Percentiles rank a stretch among this genome's conserved stretches.
phyloP scores from a whole-genome alignment of 2,888 invertebrate species.

The Scaptodrosophila latifasciaeformis region DNA sequence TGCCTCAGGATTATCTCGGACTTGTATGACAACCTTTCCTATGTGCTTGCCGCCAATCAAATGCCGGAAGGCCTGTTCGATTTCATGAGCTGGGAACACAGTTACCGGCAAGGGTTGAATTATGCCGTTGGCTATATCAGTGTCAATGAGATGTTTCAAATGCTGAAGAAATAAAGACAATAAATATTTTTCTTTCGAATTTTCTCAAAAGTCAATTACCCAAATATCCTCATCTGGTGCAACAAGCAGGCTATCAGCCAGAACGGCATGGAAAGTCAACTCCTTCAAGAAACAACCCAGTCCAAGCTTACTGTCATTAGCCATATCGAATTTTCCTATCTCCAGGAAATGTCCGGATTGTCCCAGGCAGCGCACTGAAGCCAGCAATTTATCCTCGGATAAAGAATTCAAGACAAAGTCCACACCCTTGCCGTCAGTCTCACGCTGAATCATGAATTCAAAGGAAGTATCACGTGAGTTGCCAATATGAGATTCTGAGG shows the following conservation, averaged over 20 bases:
- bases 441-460: conserved; percentile 86
- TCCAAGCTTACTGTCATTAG: conserved; percentile 79
- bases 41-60: conserved; percentile 85
- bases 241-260: conserved; percentile 83
- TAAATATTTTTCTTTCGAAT: not conserved
- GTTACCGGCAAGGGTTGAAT: conserved; percentile 82
- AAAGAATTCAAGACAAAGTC: conserved; percentile 94
- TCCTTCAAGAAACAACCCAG: conserved; percentile 83
- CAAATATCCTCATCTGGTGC: conserved; percentile 74
- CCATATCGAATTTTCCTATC: conserved; percentile 90
- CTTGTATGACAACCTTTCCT: conserved; percentile 80
- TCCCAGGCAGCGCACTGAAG: conserved; percentile 80
- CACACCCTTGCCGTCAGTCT: conserved; percentile 91
- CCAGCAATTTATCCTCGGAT: conserved; percentile 91
- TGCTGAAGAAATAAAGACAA: conserved; percentile 37
- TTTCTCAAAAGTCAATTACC: conserved; percentile 37
- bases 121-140: conserved; percentile 81
- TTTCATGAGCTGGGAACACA: conserved; percentile 80
- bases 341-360: conserved; percentile 84
- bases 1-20: conserved; percentile 60
- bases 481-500: conserved; percentile 82
- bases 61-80: conserved; percentile 83
- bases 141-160: conserved; percentile 78
- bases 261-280: conserved; percentile 85
- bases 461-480: conserved; percentile 92